Percentiles rank a stretch among this genome's conserved stretches.
phyloP scores from a whole-genome alignment of 2,113 vertebrate species.

The Nematolebias whitei region DNA sequence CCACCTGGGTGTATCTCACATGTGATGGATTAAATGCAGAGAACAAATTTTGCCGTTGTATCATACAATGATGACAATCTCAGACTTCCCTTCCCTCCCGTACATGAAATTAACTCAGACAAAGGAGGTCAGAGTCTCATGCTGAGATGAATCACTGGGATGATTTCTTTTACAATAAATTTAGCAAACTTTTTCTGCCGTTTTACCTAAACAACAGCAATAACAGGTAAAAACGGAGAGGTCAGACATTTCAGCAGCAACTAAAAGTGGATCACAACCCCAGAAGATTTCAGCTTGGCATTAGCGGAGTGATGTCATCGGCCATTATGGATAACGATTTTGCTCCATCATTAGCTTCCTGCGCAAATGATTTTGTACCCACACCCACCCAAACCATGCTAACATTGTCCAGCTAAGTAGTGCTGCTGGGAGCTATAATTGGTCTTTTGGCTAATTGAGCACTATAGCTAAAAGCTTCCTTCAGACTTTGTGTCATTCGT shows the following conservation, averaged over 20 bases:
- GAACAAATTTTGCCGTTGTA: too few relatives aligned
- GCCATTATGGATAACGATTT: conserved; percentile 52
- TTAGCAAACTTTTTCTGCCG: too few relatives aligned
- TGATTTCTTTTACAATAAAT: too few relatives aligned
- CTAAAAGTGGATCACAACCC: conserved; percentile 8
- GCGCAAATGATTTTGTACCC: conserved; percentile 54
- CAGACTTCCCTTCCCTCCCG: too few relatives aligned
- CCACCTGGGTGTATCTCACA: too few relatives aligned
- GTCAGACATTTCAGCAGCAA: not conserved
- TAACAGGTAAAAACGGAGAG: not conserved
- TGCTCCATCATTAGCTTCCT: conserved; percentile 56
- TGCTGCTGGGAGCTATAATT: conserved; percentile 52
- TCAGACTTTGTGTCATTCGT: conserved; percentile 19
- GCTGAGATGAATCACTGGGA: too few relatives aligned
- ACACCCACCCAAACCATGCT: conserved; percentile 52
- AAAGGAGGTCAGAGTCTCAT: too few relatives aligned
- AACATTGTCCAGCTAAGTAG: conserved; percentile 42
- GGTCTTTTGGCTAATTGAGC: conserved; percentile 64
- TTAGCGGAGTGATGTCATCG: conserved; percentile 43
- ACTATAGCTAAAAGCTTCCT: conserved; percentile 63
- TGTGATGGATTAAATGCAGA: too few relatives aligned
- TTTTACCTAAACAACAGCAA: not conserved
- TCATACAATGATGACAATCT: too few relatives aligned
- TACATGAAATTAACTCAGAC: too few relatives aligned
- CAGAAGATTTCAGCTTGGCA: conserved; percentile 13